These are phyloP conservation scores for Uloborus plumipes DNA, from an alignment of 2,888 invertebrate species.

Conservation along the genomic window DNA sequence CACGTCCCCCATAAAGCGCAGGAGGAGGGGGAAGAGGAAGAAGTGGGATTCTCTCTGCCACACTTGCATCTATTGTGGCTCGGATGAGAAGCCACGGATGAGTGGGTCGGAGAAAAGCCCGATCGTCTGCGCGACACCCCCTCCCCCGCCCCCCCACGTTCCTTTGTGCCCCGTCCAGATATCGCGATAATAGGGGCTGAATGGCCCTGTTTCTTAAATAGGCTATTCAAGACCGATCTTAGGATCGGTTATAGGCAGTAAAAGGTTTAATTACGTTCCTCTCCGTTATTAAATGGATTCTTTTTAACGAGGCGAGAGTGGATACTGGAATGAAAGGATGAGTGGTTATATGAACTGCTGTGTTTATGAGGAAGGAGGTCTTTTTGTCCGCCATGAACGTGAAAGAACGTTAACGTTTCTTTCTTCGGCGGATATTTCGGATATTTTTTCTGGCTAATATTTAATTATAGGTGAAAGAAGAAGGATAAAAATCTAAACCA, in stretches of 20 bases:
- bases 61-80: no score
- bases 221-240: slow-evolving; percentile 41
- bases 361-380: no score
- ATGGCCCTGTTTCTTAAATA: slow-evolving; percentile 55
- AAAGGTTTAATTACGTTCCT: slow-evolving; percentile 59
- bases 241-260: slow-evolving; percentile 60
- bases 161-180: slow-evolving; percentile 44
- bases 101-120: background rate
- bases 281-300: slow-evolving; percentile 56
- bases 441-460: no score
- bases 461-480: no score
- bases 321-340: no score
- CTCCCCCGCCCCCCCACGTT: background rate
- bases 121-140: background rate
- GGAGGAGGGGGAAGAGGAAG: background rate
- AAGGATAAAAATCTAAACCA: no score
- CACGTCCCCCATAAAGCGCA: background rate
- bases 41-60: no score
- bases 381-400: no score
- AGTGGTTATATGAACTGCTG: no score
- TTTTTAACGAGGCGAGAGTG: slow-evolving; percentile 48
- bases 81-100: no score
- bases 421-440: no score
- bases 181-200: slow-evolving; percentile 46
- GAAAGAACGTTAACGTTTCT: no score